These are phyloP conservation scores for Erebia palarica DNA, from an alignment of 2,888 invertebrate species.

Conservation along the genomic window DNA sequence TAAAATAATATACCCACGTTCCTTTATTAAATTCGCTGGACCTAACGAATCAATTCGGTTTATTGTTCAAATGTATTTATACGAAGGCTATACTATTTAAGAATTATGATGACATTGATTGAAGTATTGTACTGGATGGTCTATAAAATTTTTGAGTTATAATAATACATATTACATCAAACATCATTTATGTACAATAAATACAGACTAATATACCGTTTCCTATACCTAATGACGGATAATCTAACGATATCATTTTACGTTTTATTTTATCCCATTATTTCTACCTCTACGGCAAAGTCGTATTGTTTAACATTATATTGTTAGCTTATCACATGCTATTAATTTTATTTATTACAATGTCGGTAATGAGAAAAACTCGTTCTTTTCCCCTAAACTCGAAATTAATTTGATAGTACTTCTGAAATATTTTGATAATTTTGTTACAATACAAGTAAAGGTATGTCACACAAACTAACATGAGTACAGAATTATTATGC, in stretches of 20 bases:
- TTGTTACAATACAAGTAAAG: too few relatives aligned
- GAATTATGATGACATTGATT: not conserved
- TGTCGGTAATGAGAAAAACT: too few relatives aligned
- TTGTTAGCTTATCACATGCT: not conserved
- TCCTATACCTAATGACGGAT: too few relatives aligned
- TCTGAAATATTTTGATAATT: too few relatives aligned
- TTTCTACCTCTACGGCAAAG: not conserved
- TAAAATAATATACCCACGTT: not conserved
- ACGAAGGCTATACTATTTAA: constrained; percentile 1
- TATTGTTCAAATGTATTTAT: not conserved
- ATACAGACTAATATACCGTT: not conserved
- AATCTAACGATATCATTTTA: not conserved
- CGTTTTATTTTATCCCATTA: constrained; percentile 9
- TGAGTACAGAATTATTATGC: too few relatives aligned
- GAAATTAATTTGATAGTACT: too few relatives aligned
- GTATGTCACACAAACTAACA: too few relatives aligned
- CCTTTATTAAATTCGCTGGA: not conserved
- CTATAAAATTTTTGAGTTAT: not conserved
- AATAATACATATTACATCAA: not conserved
- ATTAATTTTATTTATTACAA: too few relatives aligned
- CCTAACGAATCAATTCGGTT: not conserved
- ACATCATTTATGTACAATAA: not conserved
- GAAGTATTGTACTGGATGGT: constrained; percentile 14
- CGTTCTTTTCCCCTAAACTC: too few relatives aligned
- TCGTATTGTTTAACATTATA: not conserved